Base-by-base conservation (phyloP, 2,888 invertebrate genomes). In the Polyommatus iphigenia region DNA sequence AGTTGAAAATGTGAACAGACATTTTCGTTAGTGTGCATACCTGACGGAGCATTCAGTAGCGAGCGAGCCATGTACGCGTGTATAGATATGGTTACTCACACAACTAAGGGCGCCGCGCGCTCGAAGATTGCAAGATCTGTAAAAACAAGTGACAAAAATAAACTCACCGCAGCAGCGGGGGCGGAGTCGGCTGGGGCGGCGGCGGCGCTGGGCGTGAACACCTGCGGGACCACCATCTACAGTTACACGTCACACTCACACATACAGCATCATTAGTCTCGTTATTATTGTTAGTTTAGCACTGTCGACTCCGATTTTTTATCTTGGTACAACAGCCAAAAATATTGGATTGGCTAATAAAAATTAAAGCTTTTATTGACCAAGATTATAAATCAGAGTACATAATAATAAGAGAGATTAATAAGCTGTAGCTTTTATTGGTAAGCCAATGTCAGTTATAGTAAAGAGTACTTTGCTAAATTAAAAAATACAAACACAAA, bases 131-230 rank as follows among this genome's bases (percentile, higher is more conserved):
- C n/a, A n/a, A n/a, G n/a, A n/a, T n/a, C n/a, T n/a, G n/a, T n/a
- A n/a, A n/a, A n/a, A n/a, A n/a, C 7, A 36, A 36, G 36, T 8
- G 36, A 46, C 46, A 46, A 7, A 15, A 15, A 20, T 15, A 54
- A 72, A 77, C 77, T 72, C 54, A 77, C 77, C 71, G 67, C 54
- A 50, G 77, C 67, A 15, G 36, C 77, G 41, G 57, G 36, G 13
- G 77, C 62, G 81, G 79, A 36, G 85, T 85, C 0, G 78, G 86
- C 72, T 36, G 71, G 20, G 5, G 57, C 89, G 41, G 80, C 77
- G 59, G 82, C 80, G n/a, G 83, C 85, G 80, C 91, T 91, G 76
- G 93, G 92, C 76, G 92, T 93, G 87, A 93, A 93, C 85, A 93
- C 93, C 93, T 92, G 86, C 81, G 83, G 78, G 78, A 80, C 76